These are phyloP conservation scores for Brienomyrus brachyistius DNA, from an alignment of 2,113 vertebrate species.

Conservation along the genomic window DNA sequence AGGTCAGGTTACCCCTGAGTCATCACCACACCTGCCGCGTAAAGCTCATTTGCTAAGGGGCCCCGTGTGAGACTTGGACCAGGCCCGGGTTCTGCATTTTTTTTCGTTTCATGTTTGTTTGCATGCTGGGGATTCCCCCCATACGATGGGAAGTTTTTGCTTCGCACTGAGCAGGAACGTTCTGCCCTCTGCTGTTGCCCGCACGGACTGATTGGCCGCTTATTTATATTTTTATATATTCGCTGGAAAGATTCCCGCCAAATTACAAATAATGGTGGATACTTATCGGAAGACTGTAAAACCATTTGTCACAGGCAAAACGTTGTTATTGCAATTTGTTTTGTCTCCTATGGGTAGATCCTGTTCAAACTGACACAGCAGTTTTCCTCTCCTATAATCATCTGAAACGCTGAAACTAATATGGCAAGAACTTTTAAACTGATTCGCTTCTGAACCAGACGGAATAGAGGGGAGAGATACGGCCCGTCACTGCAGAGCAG, in stretches of 20 bases:
- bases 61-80: neutral
- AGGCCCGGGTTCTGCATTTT: neutral
- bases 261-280: neutral
- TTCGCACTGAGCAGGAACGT: neutral
- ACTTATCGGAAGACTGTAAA: neutral
- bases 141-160: too few relatives aligned
- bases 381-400: constrained; percentile 8
- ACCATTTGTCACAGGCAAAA: neutral
- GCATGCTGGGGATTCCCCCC: neutral
- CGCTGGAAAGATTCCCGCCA: neutral
- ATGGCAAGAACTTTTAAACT: neutral
- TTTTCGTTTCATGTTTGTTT: neutral
- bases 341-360: neutral
- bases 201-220: neutral
- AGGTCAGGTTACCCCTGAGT: neutral
- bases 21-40: neutral
- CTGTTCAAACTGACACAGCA: neutral
- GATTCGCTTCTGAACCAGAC: neutral
- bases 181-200: neutral
- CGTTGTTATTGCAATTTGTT: constrained; percentile 10
- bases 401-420: neutral
- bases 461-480: neutral
- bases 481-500: neutral
- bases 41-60: neutral
- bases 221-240: neutral